Evolutionary conservation across 2,888 invertebrate species (phyloP).

Genomic region (Serrognathus titanus): DNA sequence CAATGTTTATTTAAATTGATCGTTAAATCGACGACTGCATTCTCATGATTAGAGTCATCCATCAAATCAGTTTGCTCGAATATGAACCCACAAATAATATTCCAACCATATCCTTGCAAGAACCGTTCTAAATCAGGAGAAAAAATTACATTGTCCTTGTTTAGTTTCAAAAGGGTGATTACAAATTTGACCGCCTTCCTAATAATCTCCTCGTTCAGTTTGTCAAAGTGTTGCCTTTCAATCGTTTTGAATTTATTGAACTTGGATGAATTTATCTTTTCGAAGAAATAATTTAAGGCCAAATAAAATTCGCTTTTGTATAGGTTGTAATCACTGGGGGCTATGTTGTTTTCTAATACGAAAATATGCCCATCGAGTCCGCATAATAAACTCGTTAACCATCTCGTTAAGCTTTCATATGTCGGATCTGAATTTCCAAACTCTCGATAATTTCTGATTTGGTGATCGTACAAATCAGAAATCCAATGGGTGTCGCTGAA

Average conservation of each 20-base stretch:
- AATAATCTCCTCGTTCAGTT: not conserved
- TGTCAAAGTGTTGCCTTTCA: not conserved
- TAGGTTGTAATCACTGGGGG: not conserved
- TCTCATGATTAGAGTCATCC: not conserved
- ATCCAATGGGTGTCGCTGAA: slow-evolving; percentile 30
- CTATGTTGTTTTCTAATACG: not conserved
- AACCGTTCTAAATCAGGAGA: not conserved
- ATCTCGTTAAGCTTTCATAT: slow-evolving; percentile 33
- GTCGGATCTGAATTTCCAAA: slow-evolving; percentile 29
- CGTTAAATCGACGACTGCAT: not conserved
- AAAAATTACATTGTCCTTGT: not conserved
- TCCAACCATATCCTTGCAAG: not conserved
- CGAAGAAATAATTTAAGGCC: not conserved
- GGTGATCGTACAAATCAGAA: slow-evolving; percentile 36
- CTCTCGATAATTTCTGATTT: slow-evolving; percentile 30
- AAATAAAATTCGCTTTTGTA: not conserved
- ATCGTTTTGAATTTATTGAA: not conserved
- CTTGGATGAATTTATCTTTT: not conserved
- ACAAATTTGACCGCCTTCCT: not conserved
- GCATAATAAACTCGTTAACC: slow-evolving; percentile 33
- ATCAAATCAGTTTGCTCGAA: not conserved
- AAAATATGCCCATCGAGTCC: slow-evolving; percentile 17
- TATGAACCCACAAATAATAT: not conserved
- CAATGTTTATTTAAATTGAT: not conserved
- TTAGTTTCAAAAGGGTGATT: not conserved